Conservation (phyloP, 1,140 invertebrate genomes). For the Drosophila repleta region DNA sequence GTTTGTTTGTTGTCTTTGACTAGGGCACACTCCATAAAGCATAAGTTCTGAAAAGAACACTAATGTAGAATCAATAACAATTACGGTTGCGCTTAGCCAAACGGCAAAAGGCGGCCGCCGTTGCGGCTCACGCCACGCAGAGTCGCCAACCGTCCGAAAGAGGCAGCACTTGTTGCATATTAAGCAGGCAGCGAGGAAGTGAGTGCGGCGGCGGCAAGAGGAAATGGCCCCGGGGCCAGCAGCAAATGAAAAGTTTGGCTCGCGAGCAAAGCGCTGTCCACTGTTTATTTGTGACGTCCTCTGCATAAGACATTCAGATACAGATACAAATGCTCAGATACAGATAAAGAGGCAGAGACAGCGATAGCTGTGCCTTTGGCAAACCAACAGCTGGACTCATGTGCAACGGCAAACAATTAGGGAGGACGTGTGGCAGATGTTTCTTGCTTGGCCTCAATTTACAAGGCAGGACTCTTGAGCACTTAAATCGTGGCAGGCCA, state of each 20-base stretch:
- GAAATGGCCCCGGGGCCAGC: slow-evolving; percentile 13
- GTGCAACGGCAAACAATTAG: slow-evolving; percentile 78
- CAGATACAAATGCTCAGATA: slow-evolving; percentile 4
- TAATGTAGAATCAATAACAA: slow-evolving; percentile 81
- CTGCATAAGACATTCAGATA: slow-evolving; percentile 24
- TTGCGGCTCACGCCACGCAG: slow-evolving; percentile 44
- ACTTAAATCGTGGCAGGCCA: slow-evolving; percentile 42
- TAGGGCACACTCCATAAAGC: slow-evolving; percentile 68
- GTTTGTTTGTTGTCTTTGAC: slow-evolving; percentile 11
- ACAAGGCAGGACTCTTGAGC: slow-evolving; percentile 57
- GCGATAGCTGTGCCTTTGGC: slow-evolving; percentile 37
- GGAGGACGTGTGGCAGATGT: slow-evolving; percentile 78
- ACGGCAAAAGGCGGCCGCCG: slow-evolving; percentile 34
- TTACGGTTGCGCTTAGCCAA: slow-evolving; percentile 59
- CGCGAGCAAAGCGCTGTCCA: slow-evolving; percentile 50
- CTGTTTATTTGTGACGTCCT: slow-evolving; percentile 19
- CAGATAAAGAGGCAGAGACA: background rate
- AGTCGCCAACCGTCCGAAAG: slow-evolving; percentile 27
- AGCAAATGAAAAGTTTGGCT: slow-evolving; percentile 46
- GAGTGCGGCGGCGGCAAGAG: slow-evolving; percentile 7
- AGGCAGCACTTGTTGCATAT: slow-evolving; percentile 72
- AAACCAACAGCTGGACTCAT: slow-evolving; percentile 60
- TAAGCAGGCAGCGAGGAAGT: slow-evolving; percentile 65
- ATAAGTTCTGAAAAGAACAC: slow-evolving; percentile 61
- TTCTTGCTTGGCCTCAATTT: slow-evolving; percentile 55